Base-by-base conservation (phyloP, 2,888 invertebrate genomes). In the Hanleya hanleyi region DNA sequence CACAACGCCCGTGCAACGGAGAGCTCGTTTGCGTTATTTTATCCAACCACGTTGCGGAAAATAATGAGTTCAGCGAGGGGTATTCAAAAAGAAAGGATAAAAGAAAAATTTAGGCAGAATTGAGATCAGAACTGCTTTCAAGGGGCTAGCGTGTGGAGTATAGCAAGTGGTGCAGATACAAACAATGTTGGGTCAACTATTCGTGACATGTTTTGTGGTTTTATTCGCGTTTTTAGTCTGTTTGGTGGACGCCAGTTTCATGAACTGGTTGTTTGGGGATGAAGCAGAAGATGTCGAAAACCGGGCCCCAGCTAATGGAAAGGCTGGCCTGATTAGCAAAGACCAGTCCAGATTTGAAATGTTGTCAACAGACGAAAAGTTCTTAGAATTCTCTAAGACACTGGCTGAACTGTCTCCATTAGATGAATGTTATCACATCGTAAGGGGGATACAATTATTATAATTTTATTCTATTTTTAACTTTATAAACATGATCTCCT, bases 341-440 rank as follows among this genome's bases (percentile, higher is more conserved):
- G 67, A 38, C 51, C 73, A 6, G 67, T 72, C 77, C 38, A 81
- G 82, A 5, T 93, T 92, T 84, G 93, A 93, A 90, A 90, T 93
- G n/a, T 88, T 91, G 37, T 89, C 90, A 26, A 86, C 89, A 0
- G 94, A 94, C 84, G 93, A 94, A 79, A 93, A 93, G 78, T 94
- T 94, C 82, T 90, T 94, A n/a, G 91, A 92, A 67, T 93, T 93
- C 86, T 93, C 93, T 33, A 92, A 93, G 85, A 91, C 93, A 66
- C 92, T 93, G 15, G 91, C 93, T 69, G 88, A 93, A 75, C 91
- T 93, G 0, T 92, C 92, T 0, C 92, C 93, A 1, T 86, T 94
- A 67, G 94, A 94, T 88, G 91, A 92, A 12, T 94, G 94, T 86
- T 93, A 94, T 83, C 94, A 94, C 80, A 92, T 92, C 86, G 93